phyloP scores from a whole-genome alignment of 2,888 invertebrate genomes.

The Rhimphoctona megacephalus region DNA sequence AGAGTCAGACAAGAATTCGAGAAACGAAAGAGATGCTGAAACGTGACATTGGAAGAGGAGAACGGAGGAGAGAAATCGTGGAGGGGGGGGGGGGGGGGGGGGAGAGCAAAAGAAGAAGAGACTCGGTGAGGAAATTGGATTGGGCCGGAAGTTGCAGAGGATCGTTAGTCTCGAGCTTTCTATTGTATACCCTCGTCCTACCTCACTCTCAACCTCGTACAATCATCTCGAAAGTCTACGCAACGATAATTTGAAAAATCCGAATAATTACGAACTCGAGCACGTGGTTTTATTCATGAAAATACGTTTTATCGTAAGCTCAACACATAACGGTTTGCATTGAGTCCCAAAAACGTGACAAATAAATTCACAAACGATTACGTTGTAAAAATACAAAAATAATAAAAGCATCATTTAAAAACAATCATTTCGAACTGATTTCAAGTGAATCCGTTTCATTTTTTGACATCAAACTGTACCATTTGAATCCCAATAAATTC shows the following conservation, averaged over 20 bases:
- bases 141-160: conserved; percentile 60
- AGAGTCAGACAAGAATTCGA: conserved; percentile 53
- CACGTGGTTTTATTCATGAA: conserved; percentile 24
- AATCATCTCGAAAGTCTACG: conserved; percentile 13
- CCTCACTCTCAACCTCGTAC: neutral
- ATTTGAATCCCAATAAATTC: no score
- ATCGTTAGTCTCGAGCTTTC: conserved; percentile 60
- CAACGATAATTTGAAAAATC: conserved; percentile 38
- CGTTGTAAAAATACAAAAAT: neutral
- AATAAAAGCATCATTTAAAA: neutral
- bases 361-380: neutral
- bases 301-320: conserved; percentile 35
- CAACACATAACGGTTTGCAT: conserved; percentile 9
- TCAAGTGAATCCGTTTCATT: neutral
- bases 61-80: neutral
- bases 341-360: neutral
- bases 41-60: neutral
- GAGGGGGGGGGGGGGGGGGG: neutral
- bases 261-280: conserved; percentile 44
- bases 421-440: neutral
- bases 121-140: conserved; percentile 61
- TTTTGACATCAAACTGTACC: neutral
- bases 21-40: conserved; percentile 13
- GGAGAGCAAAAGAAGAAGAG: conserved; percentile 4
- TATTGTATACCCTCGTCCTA: conserved; percentile 44